These are phyloP conservation scores for Poeciliopsis gracilis DNA, from an alignment of 2,797 vertebrate species.

Conservation along the genomic window DNA sequence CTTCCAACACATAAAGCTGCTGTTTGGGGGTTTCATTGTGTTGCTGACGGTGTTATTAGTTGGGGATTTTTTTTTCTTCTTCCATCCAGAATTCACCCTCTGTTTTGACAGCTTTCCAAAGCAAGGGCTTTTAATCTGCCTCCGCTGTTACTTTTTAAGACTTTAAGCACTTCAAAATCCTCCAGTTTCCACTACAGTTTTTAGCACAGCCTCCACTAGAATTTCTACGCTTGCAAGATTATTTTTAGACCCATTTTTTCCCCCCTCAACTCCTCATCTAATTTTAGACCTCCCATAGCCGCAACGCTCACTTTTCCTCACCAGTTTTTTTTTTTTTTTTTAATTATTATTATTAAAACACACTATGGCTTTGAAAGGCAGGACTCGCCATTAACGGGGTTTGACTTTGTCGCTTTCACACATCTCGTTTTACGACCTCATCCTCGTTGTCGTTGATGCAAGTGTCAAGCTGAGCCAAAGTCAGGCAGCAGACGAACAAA, in stretches of 20 bases:
- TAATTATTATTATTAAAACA: slow-evolving; percentile 18
- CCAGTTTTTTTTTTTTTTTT: background rate
- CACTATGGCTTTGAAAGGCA: slow-evolving; percentile 32
- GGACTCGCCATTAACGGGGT: slow-evolving; percentile 36
- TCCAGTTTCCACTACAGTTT: slow-evolving; percentile 57
- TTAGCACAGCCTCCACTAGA: slow-evolving; percentile 59
- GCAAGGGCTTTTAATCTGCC: slow-evolving; percentile 52
- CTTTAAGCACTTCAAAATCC: slow-evolving; percentile 69
- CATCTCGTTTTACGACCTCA: slow-evolving; percentile 16
- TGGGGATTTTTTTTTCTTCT: slow-evolving; percentile 18
- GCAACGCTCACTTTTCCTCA: slow-evolving; percentile 9
- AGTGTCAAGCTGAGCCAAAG: slow-evolving; percentile 13
- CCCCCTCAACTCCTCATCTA: slow-evolving; percentile 13
- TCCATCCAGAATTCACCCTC: slow-evolving; percentile 51
- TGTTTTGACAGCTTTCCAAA: slow-evolving; percentile 66
- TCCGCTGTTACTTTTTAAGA: slow-evolving; percentile 67
- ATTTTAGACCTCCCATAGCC: background rate
- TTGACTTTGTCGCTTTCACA: slow-evolving; percentile 14
- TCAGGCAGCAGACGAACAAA: slow-evolving; percentile 34
- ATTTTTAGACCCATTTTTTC: slow-evolving; percentile 53
- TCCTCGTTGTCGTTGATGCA: slow-evolving; percentile 27
- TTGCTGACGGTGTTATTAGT: slow-evolving; percentile 60
- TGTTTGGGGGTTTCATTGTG: slow-evolving; percentile 70
- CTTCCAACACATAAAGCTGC: slow-evolving; percentile 66
- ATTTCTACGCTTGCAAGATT: slow-evolving; percentile 60